Base-by-base conservation (phyloP, 2,113 vertebrate species). In the Puntigrus tetrazona region DNA sequence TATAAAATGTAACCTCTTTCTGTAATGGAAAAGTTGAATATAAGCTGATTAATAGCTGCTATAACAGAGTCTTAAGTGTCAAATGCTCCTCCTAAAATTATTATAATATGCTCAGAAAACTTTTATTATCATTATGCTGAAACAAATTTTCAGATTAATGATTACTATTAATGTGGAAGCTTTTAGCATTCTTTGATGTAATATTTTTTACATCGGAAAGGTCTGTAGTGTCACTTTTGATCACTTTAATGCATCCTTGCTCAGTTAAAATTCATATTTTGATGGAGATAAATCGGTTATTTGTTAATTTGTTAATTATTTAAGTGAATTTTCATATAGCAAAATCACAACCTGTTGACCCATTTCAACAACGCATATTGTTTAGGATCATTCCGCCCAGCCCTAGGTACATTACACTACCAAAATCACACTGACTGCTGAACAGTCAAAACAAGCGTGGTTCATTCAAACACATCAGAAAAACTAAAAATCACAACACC, bases 351-450 rank as follows among this genome's bases (percentile, higher is more conserved):
- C 63, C 29, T 67, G 31, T 4, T 22, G 65, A 7, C 16, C n/a
- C n/a, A 76, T 55, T 31, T 55, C 29, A 52, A 55, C 16, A 1
- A 9, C 6, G 4, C 29, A 34, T 47, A 55, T 4, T 52, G 7
- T 27, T 45, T 74, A 29, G 22, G 7, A 22, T 78, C 36, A 43
- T 43, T 61, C 55, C 55, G 27, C 27, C 41, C 61, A 81, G 16
- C 55, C 57, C 77, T 45, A 63, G n/a, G 25, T 3, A 63, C 13
- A 65, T 7, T 31, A 45, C 0, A 4, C 3, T 45, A 43, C 4
- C 36, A 45, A 45, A 80, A 80, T 80, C 78, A 80, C 76, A 61
- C 59, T 47, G 78, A 80, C 61, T 67, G 41, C 31, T 29, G 22
- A 80, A 80, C 77, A 14, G 59, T 81, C 61, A 20, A n/a, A 50